Evolutionary conservation across 2,113 vertebrate species (phyloP), one percentile per base, ranked within the genome.

Genomic region (Aspiorhynchus laticeps): DNA sequence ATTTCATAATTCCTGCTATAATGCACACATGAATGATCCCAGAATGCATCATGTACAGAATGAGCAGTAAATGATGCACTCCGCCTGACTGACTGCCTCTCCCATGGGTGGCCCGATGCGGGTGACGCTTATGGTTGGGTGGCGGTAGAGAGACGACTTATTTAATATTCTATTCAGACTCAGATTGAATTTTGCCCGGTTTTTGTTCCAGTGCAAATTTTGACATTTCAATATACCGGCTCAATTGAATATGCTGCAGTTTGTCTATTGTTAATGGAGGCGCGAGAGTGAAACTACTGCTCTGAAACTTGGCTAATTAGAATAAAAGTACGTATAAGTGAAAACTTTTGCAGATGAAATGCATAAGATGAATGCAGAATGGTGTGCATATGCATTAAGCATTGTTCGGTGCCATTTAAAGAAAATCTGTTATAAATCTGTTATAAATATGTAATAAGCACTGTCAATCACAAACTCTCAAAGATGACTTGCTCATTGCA

Each of bases 171-270:
- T 90, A 86, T 86, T 92, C 88, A 92, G 88, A 80, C 83, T 91
- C 77, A 91, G 91, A 92, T 89, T 92, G 86, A 92, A 93, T 91
- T 92, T 90, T 88, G n/a, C 21, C 31, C 53, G 26, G 24, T 53
- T 77, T 94, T 94, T 94, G 93, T 95, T 94, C 89, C 89, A 88
- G 93, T 95, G 94, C 93, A 95, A 95, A 95, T 95, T 93, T 85
- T 95, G 94, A 95, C 94, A 94, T 95, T 95, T 95, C 80, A 91
- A 91, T 91, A 91, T 91, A 92, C 88, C 48, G 59, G 87, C 91
- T 93, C 61, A 93, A 92, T 92, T 92, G 59, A 94, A 93, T 91
- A 80, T 81, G 33, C 12, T 21, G 43, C 36, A 7, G 36, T 65
- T 87, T 75, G 88, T 84, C 89, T 87, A 86, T 88, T 90, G 85